phyloP scores from a whole-genome alignment of 2,113 vertebrate species.

The Panurus biarmicus region DNA sequence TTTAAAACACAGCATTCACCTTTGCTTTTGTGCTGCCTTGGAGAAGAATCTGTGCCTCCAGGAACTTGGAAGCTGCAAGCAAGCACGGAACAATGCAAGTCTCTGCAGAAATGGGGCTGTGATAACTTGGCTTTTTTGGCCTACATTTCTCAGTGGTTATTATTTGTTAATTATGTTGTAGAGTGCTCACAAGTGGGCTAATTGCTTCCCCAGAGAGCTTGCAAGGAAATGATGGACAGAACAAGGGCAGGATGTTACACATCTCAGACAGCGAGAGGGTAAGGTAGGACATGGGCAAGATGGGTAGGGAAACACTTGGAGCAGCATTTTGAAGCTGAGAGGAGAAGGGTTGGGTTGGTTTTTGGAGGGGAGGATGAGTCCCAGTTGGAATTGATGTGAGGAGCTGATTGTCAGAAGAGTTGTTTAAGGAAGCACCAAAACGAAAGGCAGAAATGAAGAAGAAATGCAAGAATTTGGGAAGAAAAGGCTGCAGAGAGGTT shows the following conservation, averaged over 20 bases:
- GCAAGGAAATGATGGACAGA: slow-evolving; percentile 48
- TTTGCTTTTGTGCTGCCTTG: slow-evolving; percentile 21
- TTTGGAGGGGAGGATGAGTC: neutral
- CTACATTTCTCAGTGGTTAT: slow-evolving; percentile 48
- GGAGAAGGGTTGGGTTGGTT: neutral
- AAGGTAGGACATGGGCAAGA: neutral
- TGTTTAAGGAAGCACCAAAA: neutral
- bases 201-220: slow-evolving; percentile 56
- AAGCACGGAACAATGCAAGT: slow-evolving; percentile 1
- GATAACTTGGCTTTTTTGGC: slow-evolving; percentile 48
- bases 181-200: slow-evolving; percentile 44
- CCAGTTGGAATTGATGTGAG: neutral
- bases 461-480: neutral
- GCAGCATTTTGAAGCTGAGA: neutral
- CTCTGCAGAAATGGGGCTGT: slow-evolving; percentile 48
- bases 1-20: neutral
- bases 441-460: neutral
- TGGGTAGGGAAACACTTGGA: neutral
- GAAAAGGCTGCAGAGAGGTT: neutral
- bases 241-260: slow-evolving; percentile 52
- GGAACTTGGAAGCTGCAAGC: slow-evolving; percentile 19
- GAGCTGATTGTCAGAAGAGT: neutral
- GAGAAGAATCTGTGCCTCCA: slow-evolving; percentile 15
- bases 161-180: slow-evolving; percentile 59
- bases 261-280: neutral